phyloP scores from a whole-genome alignment of 2,113 vertebrate species.

The Coturnix japonica region DNA sequence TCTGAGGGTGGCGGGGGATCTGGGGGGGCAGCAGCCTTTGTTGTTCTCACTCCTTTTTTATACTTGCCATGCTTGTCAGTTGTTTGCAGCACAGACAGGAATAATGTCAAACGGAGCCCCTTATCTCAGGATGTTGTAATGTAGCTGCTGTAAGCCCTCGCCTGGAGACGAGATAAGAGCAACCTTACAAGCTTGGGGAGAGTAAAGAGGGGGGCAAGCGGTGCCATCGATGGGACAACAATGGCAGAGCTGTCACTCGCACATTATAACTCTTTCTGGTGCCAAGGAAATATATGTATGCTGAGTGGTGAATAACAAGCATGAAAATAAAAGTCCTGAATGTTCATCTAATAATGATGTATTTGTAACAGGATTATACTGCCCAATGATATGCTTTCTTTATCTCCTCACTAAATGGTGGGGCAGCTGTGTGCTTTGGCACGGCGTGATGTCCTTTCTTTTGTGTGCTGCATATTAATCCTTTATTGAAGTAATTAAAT shows the following conservation, averaged over 20 bases:
- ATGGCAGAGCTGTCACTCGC: conserved; percentile 77
- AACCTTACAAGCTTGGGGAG: conserved; percentile 78
- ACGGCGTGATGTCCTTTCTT: conserved; percentile 80
- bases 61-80: conserved; percentile 86
- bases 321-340: conserved; percentile 84
- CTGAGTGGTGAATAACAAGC: conserved; percentile 81
- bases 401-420: conserved; percentile 84
- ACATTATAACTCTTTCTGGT: conserved; percentile 81
- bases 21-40: conserved; percentile 41
- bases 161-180: conserved; percentile 88
- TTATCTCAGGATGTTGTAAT: conserved; percentile 90
- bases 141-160: conserved; percentile 84
- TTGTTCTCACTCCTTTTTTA: conserved; percentile 74
- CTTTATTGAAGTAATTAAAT: conserved; percentile 99
- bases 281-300: conserved; percentile 74
- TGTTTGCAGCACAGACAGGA: conserved; percentile 79
- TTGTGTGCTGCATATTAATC: conserved; percentile 98
- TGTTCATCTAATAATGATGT: conserved; percentile 91
- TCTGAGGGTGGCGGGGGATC: conserved; percentile 54
- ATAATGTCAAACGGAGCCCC: conserved; percentile 86
- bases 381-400: conserved; percentile 82
- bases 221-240: conserved; percentile 76
- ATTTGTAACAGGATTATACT: conserved; percentile 83
- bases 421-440: conserved; percentile 91
- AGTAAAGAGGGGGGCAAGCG: neutral